Percentiles rank a stretch among this genome's conserved stretches.
phyloP scores from a whole-genome alignment of 92 coral and sea anemone genomes.

The Pocillopora meandrina region DNA sequence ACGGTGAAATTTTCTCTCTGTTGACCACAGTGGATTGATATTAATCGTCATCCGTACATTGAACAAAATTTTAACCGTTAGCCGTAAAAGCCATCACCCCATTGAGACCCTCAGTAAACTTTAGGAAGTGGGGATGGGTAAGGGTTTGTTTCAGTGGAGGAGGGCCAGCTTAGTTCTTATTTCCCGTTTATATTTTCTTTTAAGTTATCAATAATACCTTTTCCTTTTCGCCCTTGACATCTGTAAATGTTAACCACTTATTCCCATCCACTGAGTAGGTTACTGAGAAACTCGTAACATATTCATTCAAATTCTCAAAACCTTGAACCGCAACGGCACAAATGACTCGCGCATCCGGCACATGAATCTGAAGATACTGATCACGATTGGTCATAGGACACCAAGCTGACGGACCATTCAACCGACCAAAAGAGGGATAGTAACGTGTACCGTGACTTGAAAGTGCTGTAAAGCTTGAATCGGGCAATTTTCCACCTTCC shows the following conservation, averaged over 20 bases:
- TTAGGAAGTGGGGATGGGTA: no score
- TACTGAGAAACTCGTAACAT: not conserved
- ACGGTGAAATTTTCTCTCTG: no score
- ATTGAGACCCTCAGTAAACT: no score
- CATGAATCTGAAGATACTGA: slow-evolving; percentile 14
- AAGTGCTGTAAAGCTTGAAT: slow-evolving; percentile 1
- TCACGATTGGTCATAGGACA: not conserved
- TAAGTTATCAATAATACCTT: not conserved
- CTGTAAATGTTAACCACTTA: not conserved
- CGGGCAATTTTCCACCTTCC: slow-evolving; percentile 12
- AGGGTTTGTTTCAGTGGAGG: no score
- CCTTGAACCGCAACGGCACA: slow-evolving; percentile 27
- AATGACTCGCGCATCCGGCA: slow-evolving; percentile 10
- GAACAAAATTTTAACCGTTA: no score
- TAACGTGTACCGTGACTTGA: not conserved
- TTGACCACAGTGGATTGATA: no score
- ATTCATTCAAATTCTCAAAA: not conserved
- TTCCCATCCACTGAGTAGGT: not conserved
- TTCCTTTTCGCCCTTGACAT: not conserved
- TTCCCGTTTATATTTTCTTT: no score
- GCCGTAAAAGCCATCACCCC: no score
- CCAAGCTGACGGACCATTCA: slow-evolving; percentile 12
- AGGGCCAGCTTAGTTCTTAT: no score
- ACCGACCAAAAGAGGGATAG: slow-evolving; percentile 10
- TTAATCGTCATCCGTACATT: no score